Evolutionary conservation across 2,888 invertebrate genomes (phyloP).

Genomic region (Eumerus sabulonum): DNA sequence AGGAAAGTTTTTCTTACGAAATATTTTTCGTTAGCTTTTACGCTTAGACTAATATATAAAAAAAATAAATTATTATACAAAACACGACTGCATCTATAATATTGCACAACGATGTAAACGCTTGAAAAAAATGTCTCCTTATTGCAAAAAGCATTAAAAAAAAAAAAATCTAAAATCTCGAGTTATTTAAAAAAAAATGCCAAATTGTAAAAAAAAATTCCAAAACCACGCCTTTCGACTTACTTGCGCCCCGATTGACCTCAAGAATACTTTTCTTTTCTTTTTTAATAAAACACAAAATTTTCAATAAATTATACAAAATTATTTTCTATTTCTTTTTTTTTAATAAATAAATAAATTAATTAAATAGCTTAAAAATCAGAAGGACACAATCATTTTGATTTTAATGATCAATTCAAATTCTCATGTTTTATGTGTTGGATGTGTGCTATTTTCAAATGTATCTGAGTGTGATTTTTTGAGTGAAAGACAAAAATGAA

Average conservation of each 20-base stretch:
- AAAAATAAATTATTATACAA: constrained; percentile 19
- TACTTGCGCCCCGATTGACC: constrained; percentile 25
- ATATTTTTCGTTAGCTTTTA: constrained; percentile 4
- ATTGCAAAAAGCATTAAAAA: constrained; percentile 16
- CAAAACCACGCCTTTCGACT: constrained; percentile 66
- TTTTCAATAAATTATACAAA: constrained; percentile 68
- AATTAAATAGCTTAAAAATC: constrained; percentile 68
- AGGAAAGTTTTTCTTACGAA: constrained; percentile 43
- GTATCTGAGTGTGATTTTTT: constrained; percentile 21
- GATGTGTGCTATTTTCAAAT: constrained; percentile 65
- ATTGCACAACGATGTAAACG: constrained; percentile 47
- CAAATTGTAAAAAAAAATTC: neutral
- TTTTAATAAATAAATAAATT: constrained; percentile 65
- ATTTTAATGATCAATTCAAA: too few species aligned
- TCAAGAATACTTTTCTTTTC: constrained; percentile 16
- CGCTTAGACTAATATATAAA: constrained; percentile 37
- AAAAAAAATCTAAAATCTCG: neutral
- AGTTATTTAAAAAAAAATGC: constrained; percentile 1
- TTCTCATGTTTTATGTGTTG: constrained; percentile 24
- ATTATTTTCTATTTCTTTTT: constrained; percentile 64
- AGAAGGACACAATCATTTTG: constrained; percentile 62
- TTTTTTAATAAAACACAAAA: constrained; percentile 69
- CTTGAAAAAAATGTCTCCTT: constrained; percentile 57
- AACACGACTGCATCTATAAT: constrained; percentile 15
- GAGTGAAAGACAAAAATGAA: too few species aligned